Percentiles rank a stretch among this genome's conserved stretches.
Evolutionary conservation across 2,888 invertebrate genomes (phyloP).

Genomic region (Drosophila phalerata): DNA sequence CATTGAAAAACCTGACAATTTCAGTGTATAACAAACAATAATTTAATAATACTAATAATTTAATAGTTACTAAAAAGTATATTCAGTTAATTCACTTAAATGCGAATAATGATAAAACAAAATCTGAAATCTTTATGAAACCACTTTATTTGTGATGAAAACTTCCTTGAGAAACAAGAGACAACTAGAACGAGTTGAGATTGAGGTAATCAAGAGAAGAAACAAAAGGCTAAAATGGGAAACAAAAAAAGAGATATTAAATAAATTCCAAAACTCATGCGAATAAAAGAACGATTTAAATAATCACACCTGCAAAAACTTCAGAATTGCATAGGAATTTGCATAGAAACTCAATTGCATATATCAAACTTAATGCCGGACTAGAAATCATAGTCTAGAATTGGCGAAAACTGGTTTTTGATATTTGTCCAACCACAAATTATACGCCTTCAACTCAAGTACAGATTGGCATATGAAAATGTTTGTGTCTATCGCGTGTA

Average conservation of each 20-base stretch:
- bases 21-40: not conserved
- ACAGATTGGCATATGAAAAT: constrained; percentile 29
- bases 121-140: not conserved
- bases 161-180: too few relatives aligned
- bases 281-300: not conserved
- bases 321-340: constrained; percentile 33
- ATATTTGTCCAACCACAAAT: constrained; percentile 38
- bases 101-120: not conserved
- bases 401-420: constrained; percentile 62
- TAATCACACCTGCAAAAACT: constrained; percentile 6
- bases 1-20: not conserved
- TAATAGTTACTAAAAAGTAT: not conserved
- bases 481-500: constrained; percentile 6
- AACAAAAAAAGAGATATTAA: not conserved
- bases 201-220: not conserved
- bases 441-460: constrained; percentile 46
- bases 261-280: constrained; percentile 2
- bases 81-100: not conserved
- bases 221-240: not conserved
- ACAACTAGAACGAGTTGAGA: not conserved
- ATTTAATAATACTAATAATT: not conserved
- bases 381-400: constrained; percentile 60
- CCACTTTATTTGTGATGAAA: too few relatives aligned
- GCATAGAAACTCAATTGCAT: constrained; percentile 42
- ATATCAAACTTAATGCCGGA: constrained; percentile 18